Percentiles rank a stretch among this genome's conserved stretches.
phyloP scores from a whole-genome alignment of 2,797 vertebrate genomes.

The Ptychobarbus kaznakovi region DNA sequence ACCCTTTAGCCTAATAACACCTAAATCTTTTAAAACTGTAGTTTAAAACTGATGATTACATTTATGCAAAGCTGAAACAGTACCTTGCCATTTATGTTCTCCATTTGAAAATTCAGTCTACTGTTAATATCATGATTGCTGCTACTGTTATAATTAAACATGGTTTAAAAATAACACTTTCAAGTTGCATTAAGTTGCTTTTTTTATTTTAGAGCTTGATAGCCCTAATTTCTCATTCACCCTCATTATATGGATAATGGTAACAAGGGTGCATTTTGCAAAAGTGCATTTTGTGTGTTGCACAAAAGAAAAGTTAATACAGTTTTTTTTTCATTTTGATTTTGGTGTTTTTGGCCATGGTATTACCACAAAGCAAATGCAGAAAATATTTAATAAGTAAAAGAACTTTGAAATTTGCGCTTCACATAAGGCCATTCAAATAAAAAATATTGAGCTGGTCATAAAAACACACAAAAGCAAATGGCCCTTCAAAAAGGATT shows the following conservation, averaged over 20 bases:
- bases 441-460: neutral
- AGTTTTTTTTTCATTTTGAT: neutral
- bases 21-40: neutral
- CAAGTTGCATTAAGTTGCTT: neutral
- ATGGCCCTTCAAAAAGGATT: constrained; percentile 14
- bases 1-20: no score
- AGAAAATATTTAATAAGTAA: constrained; percentile 17
- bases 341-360: neutral
- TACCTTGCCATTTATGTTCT: neutral
- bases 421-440: neutral
- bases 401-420: constrained; percentile 19
- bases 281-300: neutral
- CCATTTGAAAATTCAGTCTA: neutral
- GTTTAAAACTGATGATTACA: neutral
- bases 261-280: neutral
- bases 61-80: neutral
- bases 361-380: constrained; percentile 3
- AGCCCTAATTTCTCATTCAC: neutral
- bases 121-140: neutral
- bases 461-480: constrained; percentile 5
- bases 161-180: neutral
- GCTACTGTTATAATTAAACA: neutral
- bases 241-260: neutral
- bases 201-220: neutral
- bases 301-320: neutral